These are phyloP conservation scores for Desoria tigrina DNA, from an alignment of 2,888 invertebrate genomes.

Conservation along the genomic window DNA sequence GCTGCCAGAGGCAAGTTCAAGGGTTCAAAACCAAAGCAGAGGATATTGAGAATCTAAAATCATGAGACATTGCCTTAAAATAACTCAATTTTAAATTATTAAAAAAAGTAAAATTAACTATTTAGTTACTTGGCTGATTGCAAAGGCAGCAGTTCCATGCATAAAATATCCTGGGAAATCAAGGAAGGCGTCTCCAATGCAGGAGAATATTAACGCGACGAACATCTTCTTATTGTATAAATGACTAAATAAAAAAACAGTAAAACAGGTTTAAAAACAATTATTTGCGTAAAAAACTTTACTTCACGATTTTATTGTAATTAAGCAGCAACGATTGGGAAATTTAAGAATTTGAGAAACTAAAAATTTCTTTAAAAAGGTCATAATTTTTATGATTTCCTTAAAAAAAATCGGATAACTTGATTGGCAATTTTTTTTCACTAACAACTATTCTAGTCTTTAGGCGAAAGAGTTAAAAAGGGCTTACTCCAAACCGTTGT, in stretches of 20 bases:
- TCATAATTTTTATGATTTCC: too few species aligned
- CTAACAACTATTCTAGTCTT: too few species aligned
- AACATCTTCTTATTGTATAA: slow-evolving; percentile 17
- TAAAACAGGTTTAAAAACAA: too few species aligned
- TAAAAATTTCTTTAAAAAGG: background rate
- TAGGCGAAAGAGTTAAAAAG: background rate
- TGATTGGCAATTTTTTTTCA: too few species aligned
- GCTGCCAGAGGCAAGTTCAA: background rate
- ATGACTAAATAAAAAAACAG: slow-evolving; percentile 1
- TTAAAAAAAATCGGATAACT: too few species aligned
- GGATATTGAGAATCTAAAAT: slow-evolving; percentile 14
- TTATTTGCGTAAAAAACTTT: too few species aligned
- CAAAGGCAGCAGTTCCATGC: slow-evolving; percentile 24
- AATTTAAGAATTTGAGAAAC: background rate
- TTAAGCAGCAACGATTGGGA: too few species aligned
- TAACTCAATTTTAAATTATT: too few species aligned
- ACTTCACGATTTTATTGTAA: too few species aligned
- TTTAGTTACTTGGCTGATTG: slow-evolving; percentile 20
- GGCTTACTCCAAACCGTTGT: background rate
- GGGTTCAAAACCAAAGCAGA: slow-evolving; percentile 16
- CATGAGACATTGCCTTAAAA: too few species aligned
- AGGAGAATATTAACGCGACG: slow-evolving; percentile 13
- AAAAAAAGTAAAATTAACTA: too few species aligned
- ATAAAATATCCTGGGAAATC: slow-evolving; percentile 27
- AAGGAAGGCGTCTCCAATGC: slow-evolving; percentile 25